phyloP scores from a whole-genome alignment of 2,888 invertebrate species.

The Nomada ferruginata region DNA sequence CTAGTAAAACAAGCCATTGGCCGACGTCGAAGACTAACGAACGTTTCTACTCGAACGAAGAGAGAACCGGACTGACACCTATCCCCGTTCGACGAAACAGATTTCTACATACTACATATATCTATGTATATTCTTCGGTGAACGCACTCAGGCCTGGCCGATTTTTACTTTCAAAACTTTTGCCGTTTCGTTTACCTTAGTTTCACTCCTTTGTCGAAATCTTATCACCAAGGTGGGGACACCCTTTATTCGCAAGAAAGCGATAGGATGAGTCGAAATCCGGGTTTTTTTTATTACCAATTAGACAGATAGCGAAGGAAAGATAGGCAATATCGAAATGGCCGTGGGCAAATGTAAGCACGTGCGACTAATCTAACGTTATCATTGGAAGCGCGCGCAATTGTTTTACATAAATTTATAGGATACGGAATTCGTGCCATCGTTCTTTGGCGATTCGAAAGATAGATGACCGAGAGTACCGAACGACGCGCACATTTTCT shows the following conservation, averaged over 20 bases:
- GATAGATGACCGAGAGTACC: conserved; percentile 1
- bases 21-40: too few relatives aligned
- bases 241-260: background rate
- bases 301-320: conserved; percentile 1
- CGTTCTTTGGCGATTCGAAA: conserved; percentile 30
- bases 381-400: conserved; percentile 34
- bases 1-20: too few relatives aligned
- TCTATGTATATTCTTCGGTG: too few relatives aligned
- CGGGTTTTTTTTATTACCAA: conserved; percentile 25
- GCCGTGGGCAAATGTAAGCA: conserved; percentile 31
- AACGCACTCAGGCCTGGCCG: too few relatives aligned
- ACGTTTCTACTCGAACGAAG: too few relatives aligned
- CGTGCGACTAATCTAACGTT: conserved; percentile 39
- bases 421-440: conserved; percentile 37
- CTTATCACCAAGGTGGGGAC: too few relatives aligned
- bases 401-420: conserved; percentile 49
- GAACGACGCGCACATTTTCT: conserved; percentile 12
- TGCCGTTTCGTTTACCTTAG: background rate
- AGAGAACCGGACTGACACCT: too few relatives aligned
- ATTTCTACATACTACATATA: too few relatives aligned
- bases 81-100: too few relatives aligned
- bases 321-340: conserved; percentile 30
- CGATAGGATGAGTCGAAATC: background rate
- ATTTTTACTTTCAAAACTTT: background rate
- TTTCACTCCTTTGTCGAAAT: background rate